Evolutionary conservation across 2,888 invertebrate genomes (phyloP), one percentile per base, ranked within the genome.

Genomic region (Drosophila nigricruria): DNA sequence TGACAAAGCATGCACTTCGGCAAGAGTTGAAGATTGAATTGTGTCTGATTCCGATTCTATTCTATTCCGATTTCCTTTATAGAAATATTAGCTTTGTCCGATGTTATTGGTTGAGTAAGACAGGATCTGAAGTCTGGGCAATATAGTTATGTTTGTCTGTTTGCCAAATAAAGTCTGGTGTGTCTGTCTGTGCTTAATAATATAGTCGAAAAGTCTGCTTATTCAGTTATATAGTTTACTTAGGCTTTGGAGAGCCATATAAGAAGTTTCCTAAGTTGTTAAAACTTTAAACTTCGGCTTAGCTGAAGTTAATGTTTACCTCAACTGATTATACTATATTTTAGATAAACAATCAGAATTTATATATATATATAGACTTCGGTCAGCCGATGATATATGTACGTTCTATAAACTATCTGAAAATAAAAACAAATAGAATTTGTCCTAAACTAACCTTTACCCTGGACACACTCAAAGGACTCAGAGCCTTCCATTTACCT

Each of bases 331-430:
- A 32, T 32, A 18, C 8, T 10, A 20, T 52, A 20, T 38, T 12
- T 30, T 27, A 10, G 8, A n/a, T n/a, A n/a, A n/a, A n/a, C n/a
- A n/a, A n/a, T 0, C 23, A 5, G 9, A 25, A 23, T 23, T 8
- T 23, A 43, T 43, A 20, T 43, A 45, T 25, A 65, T 61, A 61
- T 14, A 20, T 65, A 9, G 8, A 1, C 42, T 56, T 67, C 56
- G 67, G 67, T 0, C 4, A 23, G 56, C 63, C 63, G 67, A 63
- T 36, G 47, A 20, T 63, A 54, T 50, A 12, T 14, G 20, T 49
- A 12, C n/a, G 20, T 49, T 40, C 12, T 12, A 20, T 23, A 12
- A 30, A 20, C 14, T 40, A n/a, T 18, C 40, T 14, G 1, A 5
- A 36, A 36, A 34, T 2, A 32, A 32, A 10, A 2, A 14, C 0